A percentile compares a stretch with the other conserved stretches of the same genome.
Conservation (phyloP, 2,888 invertebrate genomes). For the Rhingia rostrata region DNA sequence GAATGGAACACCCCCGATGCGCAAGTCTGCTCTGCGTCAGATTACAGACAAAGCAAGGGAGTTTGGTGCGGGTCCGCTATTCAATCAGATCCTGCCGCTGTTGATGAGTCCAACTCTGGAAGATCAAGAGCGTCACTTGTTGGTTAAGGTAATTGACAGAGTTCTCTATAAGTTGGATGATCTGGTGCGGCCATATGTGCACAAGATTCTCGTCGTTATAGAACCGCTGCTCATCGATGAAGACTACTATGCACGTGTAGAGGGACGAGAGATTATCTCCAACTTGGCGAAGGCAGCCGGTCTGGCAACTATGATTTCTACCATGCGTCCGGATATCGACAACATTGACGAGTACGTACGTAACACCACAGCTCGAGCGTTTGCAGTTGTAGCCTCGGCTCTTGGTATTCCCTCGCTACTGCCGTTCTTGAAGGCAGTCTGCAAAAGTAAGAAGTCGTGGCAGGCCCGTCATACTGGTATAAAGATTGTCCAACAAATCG, state of each 20-base stretch:
- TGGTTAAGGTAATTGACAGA: conserved; percentile 99
- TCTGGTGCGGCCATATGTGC: conserved; percentile 98
- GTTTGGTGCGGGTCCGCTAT: conserved; percentile 98
- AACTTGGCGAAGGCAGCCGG: conserved; percentile 99
- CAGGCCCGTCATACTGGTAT: conserved; percentile 99
- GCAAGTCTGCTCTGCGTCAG: conserved; percentile 97
- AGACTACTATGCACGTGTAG: conserved; percentile 99
- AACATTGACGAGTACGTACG: conserved; percentile 99
- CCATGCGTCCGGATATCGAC: conserved; percentile 99
- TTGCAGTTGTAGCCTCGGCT: conserved; percentile 99
- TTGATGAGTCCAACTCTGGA: conserved; percentile 99
- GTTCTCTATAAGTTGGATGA: conserved; percentile 99
- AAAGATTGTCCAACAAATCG: conserved; percentile 99
- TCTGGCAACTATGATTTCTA: conserved; percentile 99
- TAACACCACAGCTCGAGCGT: conserved; percentile 99
- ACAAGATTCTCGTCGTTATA: conserved; percentile 99
- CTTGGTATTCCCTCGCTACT: conserved; percentile 97
- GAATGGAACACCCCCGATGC: conserved; percentile 99
- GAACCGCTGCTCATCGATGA: conserved; percentile 99
- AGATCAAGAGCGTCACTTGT: conserved; percentile 98
- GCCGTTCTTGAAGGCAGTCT: conserved; percentile 99
- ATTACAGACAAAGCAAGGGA: conserved; percentile 99
- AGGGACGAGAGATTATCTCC: conserved; percentile 99
- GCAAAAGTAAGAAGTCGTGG: conserved; percentile 99
- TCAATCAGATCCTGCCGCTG: conserved; percentile 98